phyloP scores from a whole-genome alignment of 1,140 invertebrate species.

The Portunus trituberculatus region DNA sequence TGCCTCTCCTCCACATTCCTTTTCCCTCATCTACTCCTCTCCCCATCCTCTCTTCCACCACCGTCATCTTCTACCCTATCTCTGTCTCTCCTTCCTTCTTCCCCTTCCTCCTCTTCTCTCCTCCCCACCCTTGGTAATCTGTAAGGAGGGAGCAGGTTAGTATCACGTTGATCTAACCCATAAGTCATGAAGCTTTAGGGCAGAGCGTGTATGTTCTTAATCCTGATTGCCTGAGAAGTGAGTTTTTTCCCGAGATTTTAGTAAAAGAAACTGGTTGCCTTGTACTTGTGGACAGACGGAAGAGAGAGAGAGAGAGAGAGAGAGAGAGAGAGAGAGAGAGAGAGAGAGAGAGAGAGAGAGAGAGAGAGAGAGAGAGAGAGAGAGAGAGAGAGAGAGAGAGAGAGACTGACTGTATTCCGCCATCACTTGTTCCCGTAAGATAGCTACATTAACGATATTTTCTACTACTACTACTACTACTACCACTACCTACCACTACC shows the following conservation, averaged over 20 bases:
- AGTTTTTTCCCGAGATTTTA: slow-evolving; percentile 2
- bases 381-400: slow-evolving; percentile 8
- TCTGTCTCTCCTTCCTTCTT: background rate
- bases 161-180: background rate
- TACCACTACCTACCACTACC: background rate
- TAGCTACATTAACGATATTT: no score
- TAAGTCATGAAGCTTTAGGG: slow-evolving; percentile 2
- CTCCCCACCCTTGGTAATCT: background rate
- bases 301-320: slow-evolving; percentile 6
- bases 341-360: background rate
- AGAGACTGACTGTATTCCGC: no score
- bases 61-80: background rate
- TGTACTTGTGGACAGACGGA: background rate
- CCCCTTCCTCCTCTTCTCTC: background rate
- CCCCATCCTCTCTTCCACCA: background rate
- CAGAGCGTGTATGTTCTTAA: background rate
- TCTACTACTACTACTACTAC: background rate
- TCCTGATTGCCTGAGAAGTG: slow-evolving; percentile 18
- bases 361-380: background rate
- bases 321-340: slow-evolving; percentile 41
- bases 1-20: background rate
- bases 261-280: background rate
- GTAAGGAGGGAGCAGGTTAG: background rate
- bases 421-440: no score
- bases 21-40: background rate